These are phyloP conservation scores for Siniperca chuatsi DNA, from an alignment of 2,113 vertebrate genomes.

Conservation along the genomic window DNA sequence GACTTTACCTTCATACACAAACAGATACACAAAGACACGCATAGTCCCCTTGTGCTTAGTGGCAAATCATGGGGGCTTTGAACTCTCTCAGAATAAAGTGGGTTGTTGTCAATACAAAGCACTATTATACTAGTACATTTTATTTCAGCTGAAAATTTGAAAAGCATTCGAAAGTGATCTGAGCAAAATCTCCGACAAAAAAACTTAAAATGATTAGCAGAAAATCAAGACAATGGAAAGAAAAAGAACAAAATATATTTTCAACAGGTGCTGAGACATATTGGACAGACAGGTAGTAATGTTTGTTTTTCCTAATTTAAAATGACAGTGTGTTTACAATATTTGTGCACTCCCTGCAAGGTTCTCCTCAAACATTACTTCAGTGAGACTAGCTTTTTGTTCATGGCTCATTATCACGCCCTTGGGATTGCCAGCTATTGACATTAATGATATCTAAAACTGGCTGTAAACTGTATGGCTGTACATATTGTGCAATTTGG, in stretches of 20 bases:
- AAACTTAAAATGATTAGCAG: conserved; percentile 2
- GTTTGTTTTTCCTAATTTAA: conserved; percentile 42
- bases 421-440: conserved; percentile 50
- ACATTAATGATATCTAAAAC: conserved; percentile 62
- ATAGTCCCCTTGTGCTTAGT: not conserved
- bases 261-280: conserved; percentile 30
- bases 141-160: conserved; percentile 33
- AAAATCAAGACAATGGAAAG: conserved; percentile 7
- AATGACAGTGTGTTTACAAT: conserved; percentile 42
- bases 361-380: conserved; percentile 36
- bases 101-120: conserved; percentile 12
- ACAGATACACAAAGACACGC: not conserved
- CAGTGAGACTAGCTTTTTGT: conserved; percentile 34
- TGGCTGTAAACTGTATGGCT: conserved; percentile 41
- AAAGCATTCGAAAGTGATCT: conserved; percentile 17
- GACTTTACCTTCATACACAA: not conserved
- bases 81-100: conserved; percentile 29
- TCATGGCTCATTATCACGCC: conserved; percentile 58
- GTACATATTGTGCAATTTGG: conserved; percentile 32
- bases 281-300: conserved; percentile 12
- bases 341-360: conserved; percentile 19
- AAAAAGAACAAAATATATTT: not conserved
- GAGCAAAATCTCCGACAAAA: conserved; percentile 10
- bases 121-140: not conserved
- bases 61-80: conserved; percentile 6